A percentile compares a stretch with the other conserved stretches of the same genome.
These are phyloP conservation scores for Dendroctonus ponderosae DNA, from an alignment of 1,140 invertebrate species.

Conservation along the genomic window DNA sequence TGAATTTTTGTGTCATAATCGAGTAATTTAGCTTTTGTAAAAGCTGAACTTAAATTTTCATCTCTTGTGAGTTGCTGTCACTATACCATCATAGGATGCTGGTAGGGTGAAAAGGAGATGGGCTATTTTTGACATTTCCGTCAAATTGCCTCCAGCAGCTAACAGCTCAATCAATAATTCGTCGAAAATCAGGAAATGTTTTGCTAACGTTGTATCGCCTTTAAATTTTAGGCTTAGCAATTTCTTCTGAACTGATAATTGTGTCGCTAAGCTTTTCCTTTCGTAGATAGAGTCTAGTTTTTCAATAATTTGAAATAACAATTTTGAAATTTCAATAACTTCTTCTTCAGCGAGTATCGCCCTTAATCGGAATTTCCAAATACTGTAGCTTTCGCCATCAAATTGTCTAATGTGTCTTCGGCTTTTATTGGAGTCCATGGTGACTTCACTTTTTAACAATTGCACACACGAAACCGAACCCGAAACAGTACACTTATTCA, in stretches of 20 bases:
- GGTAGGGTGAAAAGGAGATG: slow-evolving; percentile 48
- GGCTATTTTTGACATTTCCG: slow-evolving; percentile 37
- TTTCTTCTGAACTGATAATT: slow-evolving; percentile 47
- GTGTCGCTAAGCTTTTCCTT: slow-evolving; percentile 49
- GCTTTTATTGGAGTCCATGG: too few species aligned
- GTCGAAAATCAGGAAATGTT: slow-evolving; percentile 45
- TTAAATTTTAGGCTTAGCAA: slow-evolving; percentile 48
- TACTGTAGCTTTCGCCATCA: too few species aligned
- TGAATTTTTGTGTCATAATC: slow-evolving; percentile 49
- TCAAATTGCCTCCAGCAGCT: slow-evolving; percentile 40
- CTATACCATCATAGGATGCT: slow-evolving; percentile 43
- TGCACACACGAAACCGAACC: too few species aligned
- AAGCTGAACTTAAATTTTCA: slow-evolving; percentile 46
- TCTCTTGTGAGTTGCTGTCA: slow-evolving; percentile 48
- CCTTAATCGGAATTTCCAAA: too few species aligned
- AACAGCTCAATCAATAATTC: slow-evolving; percentile 47
- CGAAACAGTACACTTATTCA: too few species aligned
- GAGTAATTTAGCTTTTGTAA: slow-evolving; percentile 50
- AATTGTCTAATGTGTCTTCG: too few species aligned
- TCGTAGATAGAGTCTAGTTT: slow-evolving; percentile 50
- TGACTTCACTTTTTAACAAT: too few species aligned
- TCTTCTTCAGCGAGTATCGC: too few species aligned
- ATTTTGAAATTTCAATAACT: too few species aligned
- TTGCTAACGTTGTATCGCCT: slow-evolving; percentile 43
- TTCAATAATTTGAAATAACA: slow-evolving; percentile 46